Evolutionary conservation across 2,113 vertebrate species (phyloP), one percentile per base, ranked within the genome.

Genomic region (Malurus elegans): DNA sequence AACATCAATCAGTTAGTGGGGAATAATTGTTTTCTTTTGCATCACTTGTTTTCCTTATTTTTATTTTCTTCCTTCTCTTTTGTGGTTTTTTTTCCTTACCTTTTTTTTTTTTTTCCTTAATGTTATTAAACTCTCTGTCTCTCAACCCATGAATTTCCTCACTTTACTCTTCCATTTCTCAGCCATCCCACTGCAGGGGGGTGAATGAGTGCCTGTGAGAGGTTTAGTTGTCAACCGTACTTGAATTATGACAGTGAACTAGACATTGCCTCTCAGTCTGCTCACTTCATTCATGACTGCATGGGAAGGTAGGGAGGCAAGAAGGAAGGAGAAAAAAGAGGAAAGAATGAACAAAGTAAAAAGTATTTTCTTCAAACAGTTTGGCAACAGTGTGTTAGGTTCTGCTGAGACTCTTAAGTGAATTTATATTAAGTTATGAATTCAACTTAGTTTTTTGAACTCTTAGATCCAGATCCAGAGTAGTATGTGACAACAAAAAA

Each of bases 1-100:
- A 66, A 9, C 9, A 67, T 56, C 0, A 0, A 15, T 56, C 2
- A 0, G 17, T 44, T 38, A 26, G 4, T 61, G 24, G 18, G 32
- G 19, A 71, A 25, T 66, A 54, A 45, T 40, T 76, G 12, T 29
- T 48, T 60, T 42, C 23, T 60, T 85, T 74, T 53, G 15, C 18
- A 32, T 32, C 4, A 21, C 16, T 75, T 64, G 8, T 26, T 79
- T 74, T 89, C 58, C 28, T 50, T 40, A 31, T 45, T 51, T 89
- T 93, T 64, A 7, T 70, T 64, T 89, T 72, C 26, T 25, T 50
- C 15, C 14, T 6, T 71, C 42, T 64, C 20, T 47, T 5, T 31
- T 45, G 16, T 34, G 31, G 25, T 0, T 14, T 54, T 18, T 34
- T 44, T 10, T 2, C 2, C 9, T n/a, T 38, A 6, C 3, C 4